phyloP scores from a whole-genome alignment of 2,888 invertebrate genomes.

The Drosophila fulvimacula region DNA sequence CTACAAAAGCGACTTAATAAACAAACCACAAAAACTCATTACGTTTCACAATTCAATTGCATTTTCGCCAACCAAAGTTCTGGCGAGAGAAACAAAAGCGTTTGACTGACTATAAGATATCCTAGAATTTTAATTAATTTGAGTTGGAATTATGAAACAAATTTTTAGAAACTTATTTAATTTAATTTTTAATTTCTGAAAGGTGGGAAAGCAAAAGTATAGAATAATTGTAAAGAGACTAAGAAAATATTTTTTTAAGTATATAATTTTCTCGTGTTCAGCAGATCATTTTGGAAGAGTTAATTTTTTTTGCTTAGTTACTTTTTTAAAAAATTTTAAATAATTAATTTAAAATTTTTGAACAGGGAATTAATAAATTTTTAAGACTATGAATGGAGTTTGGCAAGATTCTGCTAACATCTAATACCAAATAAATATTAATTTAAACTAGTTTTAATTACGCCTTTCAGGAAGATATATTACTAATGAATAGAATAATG shows the following conservation, averaged over 20 bases:
- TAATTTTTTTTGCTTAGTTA: no score
- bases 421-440: background rate
- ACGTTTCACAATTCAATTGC: conserved; percentile 54
- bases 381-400: background rate
- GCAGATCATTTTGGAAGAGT: no score
- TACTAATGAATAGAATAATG: background rate
- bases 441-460: background rate
- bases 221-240: no score
- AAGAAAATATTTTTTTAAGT: no score
- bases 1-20: conserved; percentile 46
- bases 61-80: conserved; percentile 27
- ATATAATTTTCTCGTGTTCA: no score
- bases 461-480: background rate
- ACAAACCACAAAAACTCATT: conserved; percentile 65
- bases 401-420: no score
- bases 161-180: background rate
- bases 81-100: background rate
- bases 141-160: background rate
- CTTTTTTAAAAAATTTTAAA: no score
- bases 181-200: no score
- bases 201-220: no score
- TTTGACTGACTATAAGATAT: conserved; percentile 15
- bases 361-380: background rate
- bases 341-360: no score
- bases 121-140: background rate